Evolutionary conservation across 2,113 vertebrate species (phyloP).

Genomic region (Isurus oxyrinchus): DNA sequence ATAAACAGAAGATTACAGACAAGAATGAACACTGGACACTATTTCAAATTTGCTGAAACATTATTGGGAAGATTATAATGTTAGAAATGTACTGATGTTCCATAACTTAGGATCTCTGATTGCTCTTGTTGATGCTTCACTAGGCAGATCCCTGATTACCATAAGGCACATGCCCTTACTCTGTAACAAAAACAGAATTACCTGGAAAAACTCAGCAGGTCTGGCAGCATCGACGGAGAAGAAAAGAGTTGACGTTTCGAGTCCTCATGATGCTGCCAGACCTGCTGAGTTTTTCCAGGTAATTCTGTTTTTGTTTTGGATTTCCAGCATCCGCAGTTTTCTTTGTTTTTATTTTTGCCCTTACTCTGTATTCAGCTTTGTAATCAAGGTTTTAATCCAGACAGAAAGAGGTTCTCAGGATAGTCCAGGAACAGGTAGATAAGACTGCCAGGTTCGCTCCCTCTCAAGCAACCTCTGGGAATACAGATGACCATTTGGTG

Average conservation of each 20-base stretch:
- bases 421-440: not conserved
- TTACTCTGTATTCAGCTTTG: not conserved
- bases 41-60: not conserved
- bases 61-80: not conserved
- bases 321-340: too few relatives aligned
- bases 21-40: not conserved
- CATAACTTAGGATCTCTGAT: not conserved
- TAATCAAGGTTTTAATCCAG: not conserved
- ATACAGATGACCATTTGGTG: not conserved
- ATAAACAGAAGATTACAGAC: not conserved
- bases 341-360: too few relatives aligned
- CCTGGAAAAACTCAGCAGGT: too few relatives aligned
- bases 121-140: not conserved
- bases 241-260: too few relatives aligned
- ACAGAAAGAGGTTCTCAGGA: not conserved
- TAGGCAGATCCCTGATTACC: not conserved
- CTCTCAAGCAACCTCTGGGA: not conserved
- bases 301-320: too few relatives aligned
- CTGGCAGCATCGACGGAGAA: too few relatives aligned
- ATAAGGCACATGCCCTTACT: not conserved
- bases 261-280: too few relatives aligned
- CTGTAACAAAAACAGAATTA: too few relatives aligned
- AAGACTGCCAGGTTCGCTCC: not conserved
- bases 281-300: too few relatives aligned
- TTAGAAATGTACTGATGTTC: not conserved